Evolutionary conservation across 2,797 vertebrate species (phyloP).

Genomic region (Leuciscus waleckii): DNA sequence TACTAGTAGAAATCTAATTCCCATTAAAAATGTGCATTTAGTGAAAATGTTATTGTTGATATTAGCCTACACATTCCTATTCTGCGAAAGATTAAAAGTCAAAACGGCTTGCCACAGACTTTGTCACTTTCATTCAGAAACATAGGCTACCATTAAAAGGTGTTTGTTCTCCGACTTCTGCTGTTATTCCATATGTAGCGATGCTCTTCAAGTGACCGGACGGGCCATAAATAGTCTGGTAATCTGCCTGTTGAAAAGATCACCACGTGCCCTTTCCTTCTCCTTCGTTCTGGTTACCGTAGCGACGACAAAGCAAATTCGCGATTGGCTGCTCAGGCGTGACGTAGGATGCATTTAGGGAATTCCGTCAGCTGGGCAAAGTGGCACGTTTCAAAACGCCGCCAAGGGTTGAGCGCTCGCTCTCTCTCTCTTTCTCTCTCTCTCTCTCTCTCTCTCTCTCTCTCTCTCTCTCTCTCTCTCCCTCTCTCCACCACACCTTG

Average conservation of each 20-base stretch:
- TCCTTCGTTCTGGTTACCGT: conserved; percentile 59
- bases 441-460: too few relatives aligned
- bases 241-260: conserved; percentile 30
- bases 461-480: too few relatives aligned
- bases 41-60: too few relatives aligned
- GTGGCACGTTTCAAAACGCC: conserved; percentile 15
- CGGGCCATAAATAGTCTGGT: conserved; percentile 11
- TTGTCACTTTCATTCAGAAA: not conserved
- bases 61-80: too few relatives aligned
- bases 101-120: too few relatives aligned
- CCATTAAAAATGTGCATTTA: too few relatives aligned
- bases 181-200: conserved; percentile 8
- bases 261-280: conserved; percentile 47
- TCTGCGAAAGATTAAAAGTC: too few relatives aligned
- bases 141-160: not conserved
- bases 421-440: too few relatives aligned
- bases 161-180: not conserved
- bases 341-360: conserved; percentile 69
- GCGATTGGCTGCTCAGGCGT: conserved; percentile 67
- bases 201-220: not conserved
- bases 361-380: conserved; percentile 69
- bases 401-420: not conserved
- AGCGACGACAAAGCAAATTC: conserved; percentile 62
- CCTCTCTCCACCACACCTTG: not conserved
- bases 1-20: too few relatives aligned